Evolutionary conservation across 2,888 invertebrate species (phyloP).

Genomic region (Tachina fera): DNA sequence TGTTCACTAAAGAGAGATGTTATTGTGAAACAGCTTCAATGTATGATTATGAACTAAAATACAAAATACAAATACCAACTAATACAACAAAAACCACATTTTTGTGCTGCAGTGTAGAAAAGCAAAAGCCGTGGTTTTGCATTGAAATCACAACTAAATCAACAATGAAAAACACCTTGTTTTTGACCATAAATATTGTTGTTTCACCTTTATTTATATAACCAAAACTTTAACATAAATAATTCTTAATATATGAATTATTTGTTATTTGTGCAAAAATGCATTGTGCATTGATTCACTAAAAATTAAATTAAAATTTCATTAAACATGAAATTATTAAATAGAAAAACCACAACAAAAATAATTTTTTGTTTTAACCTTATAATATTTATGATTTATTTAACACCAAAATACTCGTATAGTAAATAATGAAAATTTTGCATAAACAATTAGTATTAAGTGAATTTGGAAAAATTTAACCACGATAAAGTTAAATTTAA

Average conservation of each 20-base stretch:
- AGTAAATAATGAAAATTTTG: slow-evolving; percentile 11
- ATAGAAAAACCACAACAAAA: slow-evolving; percentile 48
- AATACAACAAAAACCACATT: no score
- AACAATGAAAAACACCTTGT: no score
- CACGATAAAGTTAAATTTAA: neutral
- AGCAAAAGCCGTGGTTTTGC: no score
- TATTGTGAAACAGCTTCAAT: no score
- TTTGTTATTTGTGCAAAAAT: slow-evolving; percentile 13
- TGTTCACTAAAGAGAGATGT: no score
- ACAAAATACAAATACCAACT: no score
- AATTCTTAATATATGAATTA: neutral
- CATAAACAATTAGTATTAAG: neutral
- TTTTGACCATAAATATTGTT: neutral
- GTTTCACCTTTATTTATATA: slow-evolving; percentile 7
- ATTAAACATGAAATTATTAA: slow-evolving; percentile 38
- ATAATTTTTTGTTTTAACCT: slow-evolving; percentile 11
- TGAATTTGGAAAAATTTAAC: slow-evolving; percentile 2
- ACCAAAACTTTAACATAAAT: slow-evolving; percentile 7
- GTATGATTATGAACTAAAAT: no score
- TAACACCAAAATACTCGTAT: neutral
- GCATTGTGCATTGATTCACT: neutral
- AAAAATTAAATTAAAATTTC: slow-evolving; percentile 35
- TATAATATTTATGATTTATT: neutral
- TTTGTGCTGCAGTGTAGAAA: no score
- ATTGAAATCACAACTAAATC: no score